Evolutionary conservation across 1,140 invertebrate genomes (phyloP).

Genomic region (Diabrotica virgifera): DNA sequence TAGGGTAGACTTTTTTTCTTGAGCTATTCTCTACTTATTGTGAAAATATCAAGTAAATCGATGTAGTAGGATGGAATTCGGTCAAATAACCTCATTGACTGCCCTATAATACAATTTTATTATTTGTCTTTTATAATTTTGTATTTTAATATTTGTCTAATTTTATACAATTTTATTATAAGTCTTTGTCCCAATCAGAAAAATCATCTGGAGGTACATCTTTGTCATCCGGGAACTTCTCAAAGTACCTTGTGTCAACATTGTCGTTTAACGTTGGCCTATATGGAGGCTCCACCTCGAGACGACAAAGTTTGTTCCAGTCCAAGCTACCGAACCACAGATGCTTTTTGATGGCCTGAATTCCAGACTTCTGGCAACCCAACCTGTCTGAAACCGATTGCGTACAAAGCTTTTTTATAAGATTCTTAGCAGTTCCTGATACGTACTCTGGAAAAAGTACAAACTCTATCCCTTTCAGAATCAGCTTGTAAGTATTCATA

Average conservation of each 20-base stretch:
- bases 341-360: slow-evolving; percentile 90
- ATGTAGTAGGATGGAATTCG: too few relatives aligned
- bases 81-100: too few relatives aligned
- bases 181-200: slow-evolving; percentile 27
- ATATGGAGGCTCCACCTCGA: slow-evolving; percentile 32
- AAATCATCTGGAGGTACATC: slow-evolving; percentile 25
- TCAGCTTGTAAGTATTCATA: slow-evolving; percentile 97
- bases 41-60: too few relatives aligned
- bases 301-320: slow-evolving; percentile 34
- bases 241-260: slow-evolving; percentile 39
- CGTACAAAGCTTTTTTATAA: slow-evolving; percentile 86
- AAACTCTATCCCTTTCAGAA: slow-evolving; percentile 86
- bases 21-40: too few relatives aligned
- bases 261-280: slow-evolving; percentile 32
- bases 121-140: too few relatives aligned
- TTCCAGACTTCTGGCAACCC: slow-evolving; percentile 87
- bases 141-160: too few relatives aligned
- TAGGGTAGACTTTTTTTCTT: too few relatives aligned
- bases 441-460: slow-evolving; percentile 80
- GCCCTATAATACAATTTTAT: too few relatives aligned
- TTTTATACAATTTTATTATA: slow-evolving; percentile 22
- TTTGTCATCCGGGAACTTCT: slow-evolving; percentile 31
- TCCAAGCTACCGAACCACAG: slow-evolving; percentile 61
- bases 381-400: slow-evolving; percentile 88
- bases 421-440: slow-evolving; percentile 71